Evolutionary conservation across 1,140 invertebrate genomes (phyloP), one percentile per base, ranked within the genome.

Genomic region (Camponotus pennsylvanicus): DNA sequence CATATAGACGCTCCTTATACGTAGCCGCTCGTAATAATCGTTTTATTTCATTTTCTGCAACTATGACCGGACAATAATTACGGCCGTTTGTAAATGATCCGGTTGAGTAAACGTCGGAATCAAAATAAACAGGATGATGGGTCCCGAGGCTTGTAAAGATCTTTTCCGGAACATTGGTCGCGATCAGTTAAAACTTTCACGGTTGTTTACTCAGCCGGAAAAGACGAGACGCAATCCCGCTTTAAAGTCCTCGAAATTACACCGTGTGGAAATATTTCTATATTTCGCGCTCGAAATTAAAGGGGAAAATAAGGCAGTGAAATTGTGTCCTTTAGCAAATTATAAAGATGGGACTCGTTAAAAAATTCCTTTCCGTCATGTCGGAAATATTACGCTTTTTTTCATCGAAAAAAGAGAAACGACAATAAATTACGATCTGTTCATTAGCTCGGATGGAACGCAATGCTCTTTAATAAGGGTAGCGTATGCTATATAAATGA

Each of bases 151-250:
- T 78, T 76, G 42, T 78, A 45, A 85, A 78, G 63, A 85, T 77
- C 18, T 67, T 86, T 86, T 86, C 64, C 78, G 85, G 77, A 66
- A 86, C 78, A 83, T 82, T 82, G 57, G 55, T 40, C 49, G 59
- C 6, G 40, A 67, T n/a, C 45, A n/a, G 77, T 61, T 86, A 49
- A 86, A 82, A 86, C 85, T 86, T 86, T 86, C 85, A 82, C 85
- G 40, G 42, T 86, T 86, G 79, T 49, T 76, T 80, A 69, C 66
- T 57, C 80, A 87, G 42, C 78, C 52, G 86, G 63, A 87, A 76
- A 85, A 34, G 79, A 85, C 32, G 57, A 66, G 71, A 52, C 34
- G 64, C 37, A 34, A 66, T 85, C 61, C 64, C 69, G 52, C 64
- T 78, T 85, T 52, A 64, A 27, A 85, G 55, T 78, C 42, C 21